Conservation (phyloP, 2,888 invertebrate genomes). For the Pomacea canaliculata region DNA sequence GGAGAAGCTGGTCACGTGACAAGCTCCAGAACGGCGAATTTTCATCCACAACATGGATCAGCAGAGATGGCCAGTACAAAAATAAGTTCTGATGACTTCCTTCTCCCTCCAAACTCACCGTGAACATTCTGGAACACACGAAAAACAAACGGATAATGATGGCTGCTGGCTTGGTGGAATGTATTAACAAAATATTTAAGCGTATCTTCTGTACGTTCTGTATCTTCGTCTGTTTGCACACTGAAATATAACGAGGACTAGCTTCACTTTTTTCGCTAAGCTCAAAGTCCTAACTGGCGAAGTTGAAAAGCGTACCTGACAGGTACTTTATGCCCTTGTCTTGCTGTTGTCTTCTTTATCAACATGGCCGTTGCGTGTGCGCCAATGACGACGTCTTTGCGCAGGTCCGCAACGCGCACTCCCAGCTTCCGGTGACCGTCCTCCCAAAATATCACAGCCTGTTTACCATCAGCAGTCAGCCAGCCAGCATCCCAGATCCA, state of each 20-base stretch:
- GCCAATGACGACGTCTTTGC: conserved; percentile 73
- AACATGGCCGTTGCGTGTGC: conserved; percentile 93
- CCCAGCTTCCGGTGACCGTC: conserved; percentile 68
- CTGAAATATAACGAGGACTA: too few relatives aligned
- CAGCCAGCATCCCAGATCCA: too few relatives aligned
- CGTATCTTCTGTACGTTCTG: too few relatives aligned
- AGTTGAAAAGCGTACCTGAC: conserved; percentile 3
- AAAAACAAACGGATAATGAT: background rate
- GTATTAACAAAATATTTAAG: too few relatives aligned
- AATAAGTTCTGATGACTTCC: conserved; percentile 92
- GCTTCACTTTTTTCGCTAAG: too few relatives aligned
- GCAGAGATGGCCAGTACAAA: conserved; percentile 97
- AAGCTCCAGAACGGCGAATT: conserved; percentile 89
- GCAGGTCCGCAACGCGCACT: conserved; percentile 70
- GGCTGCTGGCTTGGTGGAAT: too few relatives aligned
- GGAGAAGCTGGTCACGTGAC: conserved; percentile 85
- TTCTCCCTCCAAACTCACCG: conserved; percentile 87
- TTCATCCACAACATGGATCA: conserved; percentile 92
- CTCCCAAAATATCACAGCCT: conserved; percentile 40
- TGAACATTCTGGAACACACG: conserved; percentile 38
- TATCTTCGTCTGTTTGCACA: too few relatives aligned
- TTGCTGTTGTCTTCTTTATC: conserved; percentile 89
- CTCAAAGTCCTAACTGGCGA: too few relatives aligned
- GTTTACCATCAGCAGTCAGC: background rate
- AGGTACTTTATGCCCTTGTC: conserved; percentile 77